Conservation (phyloP, 2,113 vertebrate species). For the Struthidea cinerea region DNA sequence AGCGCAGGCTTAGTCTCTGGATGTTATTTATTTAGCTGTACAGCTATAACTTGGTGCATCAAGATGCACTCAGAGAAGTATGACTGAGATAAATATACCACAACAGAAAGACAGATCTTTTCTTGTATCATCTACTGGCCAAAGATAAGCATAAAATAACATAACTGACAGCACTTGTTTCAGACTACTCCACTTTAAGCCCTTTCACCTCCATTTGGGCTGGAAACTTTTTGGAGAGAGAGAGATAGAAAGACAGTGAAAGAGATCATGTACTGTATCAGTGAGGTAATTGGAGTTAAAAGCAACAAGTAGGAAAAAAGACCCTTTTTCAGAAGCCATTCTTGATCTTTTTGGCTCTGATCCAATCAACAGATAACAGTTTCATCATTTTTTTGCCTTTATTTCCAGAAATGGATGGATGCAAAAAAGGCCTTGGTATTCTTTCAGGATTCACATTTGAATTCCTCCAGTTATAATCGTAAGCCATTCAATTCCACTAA, state of each 20-base stretch:
- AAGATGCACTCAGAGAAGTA: neutral
- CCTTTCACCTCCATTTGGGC: neutral
- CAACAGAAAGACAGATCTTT: neutral
- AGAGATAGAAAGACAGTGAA: neutral
- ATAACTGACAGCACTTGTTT: neutral
- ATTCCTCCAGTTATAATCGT: neutral
- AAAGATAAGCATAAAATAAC: neutral
- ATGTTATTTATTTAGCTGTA: neutral
- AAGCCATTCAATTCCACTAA: neutral
- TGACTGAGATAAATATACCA: neutral
- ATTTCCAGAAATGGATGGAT: neutral
- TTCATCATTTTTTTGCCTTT: neutral
- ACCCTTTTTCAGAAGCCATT: neutral
- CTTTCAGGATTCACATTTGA: neutral
- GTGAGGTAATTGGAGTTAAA: neutral
- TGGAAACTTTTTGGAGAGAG: neutral
- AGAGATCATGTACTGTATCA: neutral
- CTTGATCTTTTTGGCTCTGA: neutral
- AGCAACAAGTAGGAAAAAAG: neutral
- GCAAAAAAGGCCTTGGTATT: neutral
- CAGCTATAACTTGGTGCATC: neutral
- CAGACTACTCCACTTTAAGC: neutral
- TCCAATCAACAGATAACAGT: neutral
- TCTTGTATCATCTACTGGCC: neutral
- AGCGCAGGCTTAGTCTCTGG: neutral